Evolutionary conservation across 2,888 invertebrate genomes (phyloP).

Genomic region (Gibbula magus): DNA sequence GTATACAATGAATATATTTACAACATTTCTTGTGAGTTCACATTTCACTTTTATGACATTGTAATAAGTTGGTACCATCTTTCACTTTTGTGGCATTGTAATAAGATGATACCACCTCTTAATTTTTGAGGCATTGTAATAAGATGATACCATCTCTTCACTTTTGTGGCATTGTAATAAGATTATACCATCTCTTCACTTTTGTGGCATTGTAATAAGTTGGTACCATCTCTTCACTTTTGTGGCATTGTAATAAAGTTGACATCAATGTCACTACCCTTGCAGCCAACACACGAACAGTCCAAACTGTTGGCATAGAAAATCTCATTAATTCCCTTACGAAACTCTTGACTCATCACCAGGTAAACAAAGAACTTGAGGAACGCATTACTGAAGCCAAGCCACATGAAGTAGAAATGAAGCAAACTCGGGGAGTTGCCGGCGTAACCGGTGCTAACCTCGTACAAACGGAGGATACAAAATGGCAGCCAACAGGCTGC

Average conservation of each 20-base stretch:
- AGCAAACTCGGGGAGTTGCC: constrained; percentile 80
- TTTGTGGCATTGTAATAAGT: too few species aligned
- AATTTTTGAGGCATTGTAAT: too few species aligned
- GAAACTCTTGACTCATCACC: constrained; percentile 93
- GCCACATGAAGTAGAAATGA: constrained; percentile 94
- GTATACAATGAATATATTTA: too few species aligned
- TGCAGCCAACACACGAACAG: constrained; percentile 31
- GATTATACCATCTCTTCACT: too few species aligned
- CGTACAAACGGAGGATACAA: constrained; percentile 88
- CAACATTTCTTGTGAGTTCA: too few species aligned
- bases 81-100: too few species aligned
- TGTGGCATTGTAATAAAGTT: constrained; percentile 23
- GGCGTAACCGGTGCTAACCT: constrained; percentile 50
- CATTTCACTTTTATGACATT: too few species aligned
- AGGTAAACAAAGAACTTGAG: constrained; percentile 95
- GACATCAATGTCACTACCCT: neutral
- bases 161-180: neutral
- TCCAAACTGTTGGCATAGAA: constrained; percentile 29
- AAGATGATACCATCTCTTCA: neutral
- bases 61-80: too few species aligned
- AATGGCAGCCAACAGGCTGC: constrained; percentile 96
- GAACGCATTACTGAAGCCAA: constrained; percentile 94
- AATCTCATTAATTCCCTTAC: constrained; percentile 82
- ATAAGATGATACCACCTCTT: too few species aligned
- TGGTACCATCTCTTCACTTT: too few species aligned